These are phyloP conservation scores for Tokudaia muenninki DNA, from an alignment of 2,797 vertebrate genomes.

Conservation along the genomic window DNA sequence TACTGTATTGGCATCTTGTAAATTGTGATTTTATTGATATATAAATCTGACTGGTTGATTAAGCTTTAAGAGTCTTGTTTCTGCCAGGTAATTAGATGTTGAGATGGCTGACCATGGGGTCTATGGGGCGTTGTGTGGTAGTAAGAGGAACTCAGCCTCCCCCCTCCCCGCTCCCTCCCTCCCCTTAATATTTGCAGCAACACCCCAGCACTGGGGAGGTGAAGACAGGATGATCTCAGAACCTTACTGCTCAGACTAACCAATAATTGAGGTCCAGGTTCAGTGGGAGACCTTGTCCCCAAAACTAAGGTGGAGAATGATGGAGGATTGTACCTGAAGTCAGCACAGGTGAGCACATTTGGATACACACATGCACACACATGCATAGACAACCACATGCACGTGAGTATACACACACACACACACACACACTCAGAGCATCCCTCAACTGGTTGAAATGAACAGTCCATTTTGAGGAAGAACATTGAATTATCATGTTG, in stretches of 20 bases:
- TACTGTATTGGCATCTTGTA: no score
- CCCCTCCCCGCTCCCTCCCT: no score
- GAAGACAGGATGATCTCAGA: background rate
- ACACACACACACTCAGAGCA: background rate
- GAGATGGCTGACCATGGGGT: no score
- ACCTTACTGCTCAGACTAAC: background rate
- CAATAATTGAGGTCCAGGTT: background rate
- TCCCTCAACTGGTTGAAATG: background rate
- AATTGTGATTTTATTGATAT: no score
- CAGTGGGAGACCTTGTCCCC: background rate
- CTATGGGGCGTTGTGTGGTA: no score
- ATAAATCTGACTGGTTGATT: no score
- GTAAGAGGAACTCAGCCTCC: no score
- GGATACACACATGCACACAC: background rate
- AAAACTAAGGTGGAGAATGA: background rate
- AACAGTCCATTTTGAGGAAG: background rate
- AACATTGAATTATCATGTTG: background rate
- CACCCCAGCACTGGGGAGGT: no score
- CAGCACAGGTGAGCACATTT: background rate
- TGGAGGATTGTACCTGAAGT: background rate
- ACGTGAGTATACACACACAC: background rate
- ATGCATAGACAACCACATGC: background rate
- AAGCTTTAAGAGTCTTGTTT: no score
- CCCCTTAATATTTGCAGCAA: no score
- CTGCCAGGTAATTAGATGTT: no score